Percentiles rank a stretch among this genome's conserved stretches.
These are phyloP conservation scores for Diogma glabrata DNA, from an alignment of 2,888 invertebrate genomes.

Conservation along the genomic window DNA sequence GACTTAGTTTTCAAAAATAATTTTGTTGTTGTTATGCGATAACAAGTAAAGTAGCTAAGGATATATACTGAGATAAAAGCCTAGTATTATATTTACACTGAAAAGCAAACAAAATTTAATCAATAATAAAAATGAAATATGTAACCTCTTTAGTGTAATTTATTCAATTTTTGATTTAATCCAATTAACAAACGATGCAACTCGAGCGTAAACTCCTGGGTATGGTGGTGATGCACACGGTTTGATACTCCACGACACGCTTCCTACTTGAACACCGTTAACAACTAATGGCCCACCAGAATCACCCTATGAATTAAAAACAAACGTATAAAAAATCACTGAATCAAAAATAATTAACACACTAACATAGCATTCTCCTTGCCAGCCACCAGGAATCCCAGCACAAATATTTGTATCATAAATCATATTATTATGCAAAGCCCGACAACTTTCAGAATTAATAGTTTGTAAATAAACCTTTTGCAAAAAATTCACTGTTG, in stretches of 20 bases:
- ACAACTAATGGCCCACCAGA: slow-evolving; percentile 22
- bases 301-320: no score
- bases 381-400: slow-evolving; percentile 24
- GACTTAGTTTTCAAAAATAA: no score
- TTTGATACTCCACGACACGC: slow-evolving; percentile 26
- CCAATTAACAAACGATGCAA: slow-evolving; percentile 24
- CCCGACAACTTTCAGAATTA: slow-evolving; percentile 21
- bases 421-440: slow-evolving; percentile 16
- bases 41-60: no score
- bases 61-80: no score
- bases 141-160: no score
- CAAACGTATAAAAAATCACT: no score
- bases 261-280: slow-evolving; percentile 20
- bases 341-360: no score
- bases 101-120: no score
- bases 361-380: slow-evolving; percentile 27
- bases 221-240: slow-evolving; percentile 23
- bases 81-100: no score
- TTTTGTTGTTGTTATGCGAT: no score
- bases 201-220: slow-evolving; percentile 25
- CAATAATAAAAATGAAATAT: no score
- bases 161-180: no score
- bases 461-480: slow-evolving; percentile 21
- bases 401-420: slow-evolving; percentile 24
- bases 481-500: slow-evolving; percentile 22